phyloP scores from a whole-genome alignment of 2,113 vertebrate species.

The Hiodon alosoides region DNA sequence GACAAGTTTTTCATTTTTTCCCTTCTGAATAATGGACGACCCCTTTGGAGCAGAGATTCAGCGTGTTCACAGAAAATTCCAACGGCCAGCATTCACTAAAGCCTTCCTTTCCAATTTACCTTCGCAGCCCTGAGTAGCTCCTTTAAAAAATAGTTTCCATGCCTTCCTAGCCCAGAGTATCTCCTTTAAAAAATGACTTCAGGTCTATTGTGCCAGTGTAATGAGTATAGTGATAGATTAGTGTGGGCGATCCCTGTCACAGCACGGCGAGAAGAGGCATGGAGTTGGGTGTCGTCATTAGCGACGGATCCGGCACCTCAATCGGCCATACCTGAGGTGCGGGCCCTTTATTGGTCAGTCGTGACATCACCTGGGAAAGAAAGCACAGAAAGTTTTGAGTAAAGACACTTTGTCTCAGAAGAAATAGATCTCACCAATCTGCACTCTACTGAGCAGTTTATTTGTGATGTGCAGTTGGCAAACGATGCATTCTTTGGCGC shows the following conservation, averaged over 20 bases:
- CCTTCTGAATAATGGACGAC: conserved; percentile 24
- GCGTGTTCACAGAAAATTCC: neutral
- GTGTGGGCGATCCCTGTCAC: too few species aligned
- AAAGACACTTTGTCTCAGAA: too few species aligned
- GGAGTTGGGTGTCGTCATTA: neutral
- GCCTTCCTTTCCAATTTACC: conserved; percentile 2
- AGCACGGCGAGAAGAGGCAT: neutral
- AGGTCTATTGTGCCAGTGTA: neutral
- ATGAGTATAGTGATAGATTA: too few species aligned
- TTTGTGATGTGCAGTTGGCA: neutral
- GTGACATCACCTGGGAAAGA: conserved; percentile 72
- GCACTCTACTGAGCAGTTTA: neutral
- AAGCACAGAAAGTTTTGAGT: conserved; percentile 24
- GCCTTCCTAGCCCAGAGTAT: neutral
- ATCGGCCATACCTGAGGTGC: conserved; percentile 65
- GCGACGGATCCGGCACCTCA: too few species aligned
- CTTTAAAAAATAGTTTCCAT: conserved; percentile 8
- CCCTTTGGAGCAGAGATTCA: conserved; percentile 8
- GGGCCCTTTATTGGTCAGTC: conserved; percentile 71
- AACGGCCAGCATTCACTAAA: neutral
- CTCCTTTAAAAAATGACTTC: neutral
- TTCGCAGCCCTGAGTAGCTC: neutral
- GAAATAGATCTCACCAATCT: too few species aligned
- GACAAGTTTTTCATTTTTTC: conserved; percentile 13
- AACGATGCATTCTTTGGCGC: too few species aligned